Evolutionary conservation across 2,797 vertebrate genomes (phyloP), one percentile per base, ranked within the genome.

Genomic region (Girardinus metallicus): DNA sequence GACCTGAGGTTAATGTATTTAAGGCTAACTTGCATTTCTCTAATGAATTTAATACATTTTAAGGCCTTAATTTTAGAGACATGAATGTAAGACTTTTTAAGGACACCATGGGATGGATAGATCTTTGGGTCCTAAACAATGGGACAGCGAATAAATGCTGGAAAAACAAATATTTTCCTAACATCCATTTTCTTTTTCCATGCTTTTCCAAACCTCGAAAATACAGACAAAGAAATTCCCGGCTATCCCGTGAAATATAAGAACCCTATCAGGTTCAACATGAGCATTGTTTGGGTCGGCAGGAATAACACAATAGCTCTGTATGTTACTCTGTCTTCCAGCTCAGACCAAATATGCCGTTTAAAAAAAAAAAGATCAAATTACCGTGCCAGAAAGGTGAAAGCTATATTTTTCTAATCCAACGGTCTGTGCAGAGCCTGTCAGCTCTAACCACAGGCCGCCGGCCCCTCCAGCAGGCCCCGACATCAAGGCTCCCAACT

Each of bases 361-460:
- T 39, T 1, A 36, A 75, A 74, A 34, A 75, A 73, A 79, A 82
- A 82, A 51, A 55, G 6, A 78, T 89, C 76, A 39, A 77, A 79
- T 90, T 88, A 73, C 77, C 49, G 36, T 76, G 76, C 84, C 66
- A 79, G 71, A 87, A 85, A 88, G 75, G 84, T 88, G 9, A 51
- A 90, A 89, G 88, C 78, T 53, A 51, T 89, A 88, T 83, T 86
- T 92, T 91, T 91, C 79, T 77, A 86, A 89, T 91, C 83, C 86
- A 72, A 16, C 62, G 11, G 90, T 87, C 70, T 44, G 85, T 91
- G 77, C 82, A 87, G 82, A 88, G 88, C 57, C 84, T 83, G 89
- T 90, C 87, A 87, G 90, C 80, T 47, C 70, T 60, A 75, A 94
- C 92, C 93, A 84, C 92, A 92, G 90, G 91, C 91, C 86, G 86